Base-by-base conservation (phyloP, 92 coral and sea anemone species). In the Umimayanthus kanabou region DNA sequence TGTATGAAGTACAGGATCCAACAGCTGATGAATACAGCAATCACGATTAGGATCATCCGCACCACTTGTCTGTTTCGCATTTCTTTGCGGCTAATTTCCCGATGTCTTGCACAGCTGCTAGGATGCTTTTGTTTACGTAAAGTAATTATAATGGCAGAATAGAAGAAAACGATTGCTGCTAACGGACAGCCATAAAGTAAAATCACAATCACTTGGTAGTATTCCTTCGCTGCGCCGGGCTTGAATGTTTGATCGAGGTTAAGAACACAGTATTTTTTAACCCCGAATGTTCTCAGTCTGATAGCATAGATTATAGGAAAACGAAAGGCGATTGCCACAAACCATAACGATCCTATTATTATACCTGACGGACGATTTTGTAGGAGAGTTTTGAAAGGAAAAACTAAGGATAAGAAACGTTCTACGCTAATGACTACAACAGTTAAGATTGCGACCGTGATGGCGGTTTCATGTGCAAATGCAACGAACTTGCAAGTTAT, bases 1-100 rank as follows among this genome's bases (percentile, higher is more conserved):
- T 87, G 88, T 55, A 93, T 82, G 61, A 93, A 93, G 67, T 91
- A 93, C 69, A 93, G 40, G 40, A 93, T 39, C 96, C 94, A 93
- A 18, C 96, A 93, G 39, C 67, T n/a, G 2, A 93, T 47, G 25
- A 93, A 93, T 14, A 88, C 90, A 9, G 90, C 80, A 11, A 93
- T 88, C 1, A 93, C 96, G 14, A 82, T 90, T 20, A 88, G 64
- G 45, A 87, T 93, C 96, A 93, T 91, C 45, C 77, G 90, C 50
- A 92, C 75, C 4, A 93, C 96, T 45, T 85, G 93, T 8, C 88
- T 81, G 58, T 92, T 92, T 47, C 89, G 73, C 8, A 43, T 45
- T 14, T 93, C 91, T 71, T 78, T 89, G 40, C 80, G 91, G 13
- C 58, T 61, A 8, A 75, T 69, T 29, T 80, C 65, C 25, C 76